Base-by-base conservation (phyloP, 2,888 invertebrate genomes). In the Notocelia uddmanniana region DNA sequence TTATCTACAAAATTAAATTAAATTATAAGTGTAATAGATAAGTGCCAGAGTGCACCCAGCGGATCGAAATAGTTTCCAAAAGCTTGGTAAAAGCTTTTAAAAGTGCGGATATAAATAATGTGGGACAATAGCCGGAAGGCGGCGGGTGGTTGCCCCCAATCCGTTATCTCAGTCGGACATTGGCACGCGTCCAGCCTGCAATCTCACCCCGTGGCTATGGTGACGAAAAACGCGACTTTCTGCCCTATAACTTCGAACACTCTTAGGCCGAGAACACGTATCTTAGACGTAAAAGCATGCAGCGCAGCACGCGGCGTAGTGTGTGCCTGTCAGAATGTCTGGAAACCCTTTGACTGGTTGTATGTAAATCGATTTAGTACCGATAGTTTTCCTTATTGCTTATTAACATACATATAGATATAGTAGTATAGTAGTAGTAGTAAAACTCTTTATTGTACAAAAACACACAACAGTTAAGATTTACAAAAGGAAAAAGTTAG, bases 111-210 rank as follows among this genome's bases (percentile, higher is more conserved):
- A 48, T 69, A 59, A 52, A 64, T 67, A 52, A 66, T 70, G 23
- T 68, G 55, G 41, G 41, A 68, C 68, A 73, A 67, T 60, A 54
- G 34, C 58, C 60, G 73, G 62, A 74, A 77, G 70, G 62, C 58
- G 68, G 77, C 71, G 76, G 75, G 73, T 74, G 76, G 75, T 73
- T 77, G 81, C 73, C 79, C 84, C 73, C 79, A 85, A 85, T 86
- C 79, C 80, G 78, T 83, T 85, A 85, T 86, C 86, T 81, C 74
- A 70, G 76, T 70, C 71, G 80, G 80, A 80, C 81, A 77, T 81
- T 82, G 81, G 81, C 81, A 57, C 55, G 34, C 8, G 60, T 75
- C 80, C 79, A 79, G 74, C 67, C 75, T 72, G 69, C 68, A 55
- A 66, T 68, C 67, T 60, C 69, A 59, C 41, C 41, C 68, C 37